Evolutionary conservation across 1,140 invertebrate species (phyloP).

Genomic region (Pogonognathellus flavescens): DNA sequence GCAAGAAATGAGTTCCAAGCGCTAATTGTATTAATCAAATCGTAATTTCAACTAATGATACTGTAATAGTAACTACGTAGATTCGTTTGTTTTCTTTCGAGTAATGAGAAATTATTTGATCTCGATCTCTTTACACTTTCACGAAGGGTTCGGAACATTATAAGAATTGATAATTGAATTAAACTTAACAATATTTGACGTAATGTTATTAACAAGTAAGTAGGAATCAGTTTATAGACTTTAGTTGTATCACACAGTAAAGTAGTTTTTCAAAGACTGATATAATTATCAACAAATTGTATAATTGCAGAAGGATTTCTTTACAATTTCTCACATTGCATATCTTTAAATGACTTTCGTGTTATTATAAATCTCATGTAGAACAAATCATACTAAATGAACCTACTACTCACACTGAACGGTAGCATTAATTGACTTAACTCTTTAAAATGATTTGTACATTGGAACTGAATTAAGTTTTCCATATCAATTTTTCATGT

Average conservation of each 20-base stretch:
- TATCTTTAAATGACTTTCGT: conserved; percentile 43
- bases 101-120: conserved; percentile 21
- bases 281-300: conserved; percentile 34
- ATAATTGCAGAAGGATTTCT: conserved; percentile 14
- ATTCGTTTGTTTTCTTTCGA: conserved; percentile 11
- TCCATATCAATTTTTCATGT: conserved; percentile 24
- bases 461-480: background rate
- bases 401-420: background rate
- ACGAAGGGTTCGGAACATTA: conserved; percentile 15
- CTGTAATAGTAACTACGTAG: background rate
- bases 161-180: background rate
- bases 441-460: no score
- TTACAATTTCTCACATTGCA: conserved; percentile 40
- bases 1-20: conserved; percentile 76
- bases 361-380: background rate
- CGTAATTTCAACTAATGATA: conserved; percentile 17
- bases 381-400: background rate
- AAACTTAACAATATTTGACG: background rate
- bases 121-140: conserved; percentile 28
- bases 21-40: conserved; percentile 30
- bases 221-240: conserved; percentile 8
- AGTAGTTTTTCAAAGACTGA: conserved; percentile 39
- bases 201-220: conserved; percentile 13
- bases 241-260: background rate
- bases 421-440: background rate